These are phyloP conservation scores for Agriopis leucophaearia DNA, from an alignment of 2,888 invertebrate genomes.

Conservation along the genomic window DNA sequence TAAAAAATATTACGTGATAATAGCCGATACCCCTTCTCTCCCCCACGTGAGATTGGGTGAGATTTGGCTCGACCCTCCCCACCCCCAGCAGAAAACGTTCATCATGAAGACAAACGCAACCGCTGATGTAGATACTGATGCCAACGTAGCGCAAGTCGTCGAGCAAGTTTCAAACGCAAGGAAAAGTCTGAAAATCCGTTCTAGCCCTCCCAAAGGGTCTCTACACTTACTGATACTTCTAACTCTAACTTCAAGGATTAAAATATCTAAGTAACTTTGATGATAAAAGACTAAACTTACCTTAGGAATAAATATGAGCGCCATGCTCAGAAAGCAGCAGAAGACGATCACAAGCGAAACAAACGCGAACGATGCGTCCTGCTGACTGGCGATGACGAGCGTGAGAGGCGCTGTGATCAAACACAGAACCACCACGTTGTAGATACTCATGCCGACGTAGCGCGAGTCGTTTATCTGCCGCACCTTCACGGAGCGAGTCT, in stretches of 20 bases:
- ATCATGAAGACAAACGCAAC: constrained; percentile 98
- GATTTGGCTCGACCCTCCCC: no score
- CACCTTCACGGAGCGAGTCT: constrained; percentile 98
- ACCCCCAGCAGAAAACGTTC: constrained; percentile 98
- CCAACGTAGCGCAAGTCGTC: constrained; percentile 99
- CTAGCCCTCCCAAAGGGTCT: constrained; percentile 87
- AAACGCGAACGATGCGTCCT: constrained; percentile 99
- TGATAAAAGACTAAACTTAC: constrained; percentile 74
- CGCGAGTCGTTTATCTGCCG: constrained; percentile 99
- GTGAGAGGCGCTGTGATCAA: constrained; percentile 99
- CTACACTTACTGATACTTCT: no score
- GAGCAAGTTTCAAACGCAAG: constrained; percentile 99
- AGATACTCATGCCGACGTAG: constrained; percentile 99
- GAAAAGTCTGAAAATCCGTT: constrained; percentile 98
- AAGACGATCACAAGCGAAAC: constrained; percentile 98
- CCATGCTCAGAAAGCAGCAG: constrained; percentile 99
- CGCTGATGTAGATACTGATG: constrained; percentile 99
- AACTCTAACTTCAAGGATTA: no score
- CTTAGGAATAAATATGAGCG: constrained; percentile 99
- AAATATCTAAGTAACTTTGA: no score
- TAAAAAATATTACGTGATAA: no score
- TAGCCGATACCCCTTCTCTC: no score
- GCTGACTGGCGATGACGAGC: constrained; percentile 98
- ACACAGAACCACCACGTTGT: constrained; percentile 99
- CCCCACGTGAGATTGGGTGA: no score